Evolutionary conservation across 2,797 vertebrate genomes (phyloP).

Genomic region (Artibeus lituratus): DNA sequence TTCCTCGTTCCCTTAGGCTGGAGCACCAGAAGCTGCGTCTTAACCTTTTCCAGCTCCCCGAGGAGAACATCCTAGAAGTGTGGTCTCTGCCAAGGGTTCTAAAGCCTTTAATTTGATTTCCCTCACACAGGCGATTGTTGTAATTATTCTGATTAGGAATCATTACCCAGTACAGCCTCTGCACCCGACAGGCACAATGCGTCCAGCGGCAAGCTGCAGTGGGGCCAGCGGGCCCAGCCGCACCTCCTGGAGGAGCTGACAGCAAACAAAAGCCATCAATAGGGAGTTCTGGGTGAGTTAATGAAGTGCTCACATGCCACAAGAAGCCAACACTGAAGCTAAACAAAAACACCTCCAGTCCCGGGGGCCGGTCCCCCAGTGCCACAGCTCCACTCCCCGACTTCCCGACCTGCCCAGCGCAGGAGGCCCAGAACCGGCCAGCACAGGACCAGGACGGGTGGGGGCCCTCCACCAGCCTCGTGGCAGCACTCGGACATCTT

Average conservation of each 20-base stretch:
- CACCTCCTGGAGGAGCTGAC: conserved; percentile 78
- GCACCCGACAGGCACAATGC: conserved; percentile 77
- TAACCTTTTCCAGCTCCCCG: conserved; percentile 71
- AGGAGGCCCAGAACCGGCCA: not conserved
- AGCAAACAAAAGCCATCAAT: conserved; percentile 82
- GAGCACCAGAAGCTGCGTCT: not conserved
- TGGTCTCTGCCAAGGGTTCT: conserved; percentile 75
- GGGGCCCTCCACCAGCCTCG: conserved; percentile 39
- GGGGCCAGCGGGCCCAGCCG: conserved; percentile 33
- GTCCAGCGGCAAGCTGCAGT: conserved; percentile 69
- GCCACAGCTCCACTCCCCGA: not conserved
- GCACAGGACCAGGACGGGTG: not conserved
- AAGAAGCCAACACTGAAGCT: conserved; percentile 78
- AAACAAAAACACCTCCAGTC: conserved; percentile 75
- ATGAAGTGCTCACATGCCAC: conserved; percentile 84
- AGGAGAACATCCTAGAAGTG: conserved; percentile 67
- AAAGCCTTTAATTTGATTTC: conserved; percentile 83
- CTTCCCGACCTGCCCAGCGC: not conserved
- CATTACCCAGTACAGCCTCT: conserved; percentile 79
- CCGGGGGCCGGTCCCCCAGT: conserved; percentile 9
- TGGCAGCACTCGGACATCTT: conserved; percentile 78
- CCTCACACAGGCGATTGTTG: conserved; percentile 80
- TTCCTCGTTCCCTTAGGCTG: conserved; percentile 23
- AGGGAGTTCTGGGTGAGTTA: conserved; percentile 80
- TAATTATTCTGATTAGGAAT: conserved; percentile 85